phyloP scores from a whole-genome alignment of 2,888 invertebrate genomes.

The Dasypogon diadema region DNA sequence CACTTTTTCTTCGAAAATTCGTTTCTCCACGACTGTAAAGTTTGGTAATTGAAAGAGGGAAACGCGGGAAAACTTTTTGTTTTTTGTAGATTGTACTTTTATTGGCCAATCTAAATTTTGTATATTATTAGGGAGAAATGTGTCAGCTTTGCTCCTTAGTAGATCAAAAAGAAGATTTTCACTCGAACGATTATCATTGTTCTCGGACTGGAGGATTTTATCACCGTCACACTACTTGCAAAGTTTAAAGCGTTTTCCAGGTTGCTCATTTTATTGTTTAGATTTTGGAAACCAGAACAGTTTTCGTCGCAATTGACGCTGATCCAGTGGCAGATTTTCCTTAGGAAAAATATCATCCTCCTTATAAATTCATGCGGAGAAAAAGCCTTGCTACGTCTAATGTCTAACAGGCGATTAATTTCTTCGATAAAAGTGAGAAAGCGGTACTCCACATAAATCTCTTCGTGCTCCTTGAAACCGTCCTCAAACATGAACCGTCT shows the following conservation, averaged over 20 bases:
- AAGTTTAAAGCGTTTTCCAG: not conserved
- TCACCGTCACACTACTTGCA: not conserved
- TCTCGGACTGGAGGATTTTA: not conserved
- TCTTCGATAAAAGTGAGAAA: constrained; percentile 64
- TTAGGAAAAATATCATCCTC: constrained; percentile 66
- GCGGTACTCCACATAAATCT: constrained; percentile 66
- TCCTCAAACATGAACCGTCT: constrained; percentile 68
- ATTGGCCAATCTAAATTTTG: constrained; percentile 98
- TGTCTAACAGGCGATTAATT: constrained; percentile 63
- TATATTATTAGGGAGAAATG: constrained; percentile 75
- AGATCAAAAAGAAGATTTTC: constrained; percentile 50
- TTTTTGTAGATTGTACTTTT: no score
- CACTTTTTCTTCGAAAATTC: no score
- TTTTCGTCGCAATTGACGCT: constrained; percentile 57
- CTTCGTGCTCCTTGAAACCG: constrained; percentile 64
- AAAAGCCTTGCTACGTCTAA: constrained; percentile 64
- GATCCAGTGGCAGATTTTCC: constrained; percentile 66
- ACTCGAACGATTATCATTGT: not conserved
- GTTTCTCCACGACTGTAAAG: no score
- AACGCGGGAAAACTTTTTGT: no score
- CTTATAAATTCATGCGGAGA: constrained; percentile 68
- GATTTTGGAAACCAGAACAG: not conserved
- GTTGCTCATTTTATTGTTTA: not conserved
- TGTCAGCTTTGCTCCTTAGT: constrained; percentile 49
- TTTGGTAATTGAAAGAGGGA: no score